These are phyloP conservation scores for Epinephelus lanceolatus DNA, from an alignment of 2,113 vertebrate species.

Conservation along the genomic window DNA sequence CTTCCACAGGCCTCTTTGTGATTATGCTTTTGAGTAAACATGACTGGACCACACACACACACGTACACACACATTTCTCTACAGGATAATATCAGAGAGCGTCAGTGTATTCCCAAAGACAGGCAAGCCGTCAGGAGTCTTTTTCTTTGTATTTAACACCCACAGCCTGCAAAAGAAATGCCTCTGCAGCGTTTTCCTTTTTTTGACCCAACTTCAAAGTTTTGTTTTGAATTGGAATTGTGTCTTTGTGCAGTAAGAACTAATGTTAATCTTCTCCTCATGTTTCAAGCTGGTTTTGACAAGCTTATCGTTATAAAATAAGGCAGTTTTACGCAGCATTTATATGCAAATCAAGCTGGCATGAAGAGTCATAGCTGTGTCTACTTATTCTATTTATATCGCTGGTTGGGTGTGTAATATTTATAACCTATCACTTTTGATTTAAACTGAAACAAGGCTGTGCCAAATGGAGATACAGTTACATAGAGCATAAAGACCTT, in stretches of 20 bases:
- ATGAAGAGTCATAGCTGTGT: constrained; percentile 21
- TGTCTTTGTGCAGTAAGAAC: constrained; percentile 16
- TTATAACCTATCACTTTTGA: constrained; percentile 55
- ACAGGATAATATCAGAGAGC: constrained; percentile 20
- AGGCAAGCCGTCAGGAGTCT: constrained; percentile 26
- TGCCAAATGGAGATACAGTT: constrained; percentile 42
- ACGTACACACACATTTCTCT: neutral
- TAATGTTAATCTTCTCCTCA: constrained; percentile 24
- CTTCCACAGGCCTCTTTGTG: constrained; percentile 15
- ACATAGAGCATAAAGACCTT: constrained; percentile 31
- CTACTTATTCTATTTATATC: constrained; percentile 48
- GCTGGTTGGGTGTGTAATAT: constrained; percentile 42
- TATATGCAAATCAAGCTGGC: constrained; percentile 63
- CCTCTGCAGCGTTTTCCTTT: neutral
- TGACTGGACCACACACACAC: constrained; percentile 31
- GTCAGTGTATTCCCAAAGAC: constrained; percentile 20
- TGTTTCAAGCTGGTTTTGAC: constrained; percentile 36
- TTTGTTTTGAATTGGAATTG: constrained; percentile 14
- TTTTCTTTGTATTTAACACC: constrained; percentile 37
- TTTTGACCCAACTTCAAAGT: constrained; percentile 17
- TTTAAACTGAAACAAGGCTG: constrained; percentile 35
- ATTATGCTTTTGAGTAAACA: constrained; percentile 32
- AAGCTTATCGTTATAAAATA: constrained; percentile 46
- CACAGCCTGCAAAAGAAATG: constrained; percentile 16
- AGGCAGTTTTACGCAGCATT: constrained; percentile 47